phyloP scores from a whole-genome alignment of 2,113 vertebrate species.

The Atherinomorus stipes region DNA sequence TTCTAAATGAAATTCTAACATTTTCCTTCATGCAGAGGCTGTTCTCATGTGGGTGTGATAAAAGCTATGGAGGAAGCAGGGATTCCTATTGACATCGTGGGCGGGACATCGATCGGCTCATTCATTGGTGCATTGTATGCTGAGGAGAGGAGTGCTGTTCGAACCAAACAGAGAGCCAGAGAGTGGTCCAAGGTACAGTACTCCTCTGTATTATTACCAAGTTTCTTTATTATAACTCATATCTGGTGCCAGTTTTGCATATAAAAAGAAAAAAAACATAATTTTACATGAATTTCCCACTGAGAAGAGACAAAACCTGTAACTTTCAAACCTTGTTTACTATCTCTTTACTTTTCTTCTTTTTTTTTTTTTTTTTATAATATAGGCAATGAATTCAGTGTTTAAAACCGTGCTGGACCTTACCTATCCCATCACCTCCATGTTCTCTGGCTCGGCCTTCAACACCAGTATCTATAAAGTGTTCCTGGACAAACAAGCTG shows the following conservation, averaged over 20 bases:
- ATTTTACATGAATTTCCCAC: too few relatives aligned
- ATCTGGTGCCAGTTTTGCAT: background rate
- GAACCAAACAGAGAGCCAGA: constrained; percentile 91
- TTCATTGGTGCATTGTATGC: constrained; percentile 95
- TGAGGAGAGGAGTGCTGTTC: constrained; percentile 91
- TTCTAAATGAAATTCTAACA: background rate
- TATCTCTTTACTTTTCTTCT: background rate
- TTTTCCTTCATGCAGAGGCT: constrained; percentile 82
- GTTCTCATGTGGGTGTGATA: constrained; percentile 95
- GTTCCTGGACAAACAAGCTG: constrained; percentile 95
- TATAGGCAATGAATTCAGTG: constrained; percentile 94
- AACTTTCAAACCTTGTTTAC: background rate
- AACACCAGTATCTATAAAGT: constrained; percentile 94
- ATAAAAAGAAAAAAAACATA: background rate
- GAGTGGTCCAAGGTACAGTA: constrained; percentile 93
- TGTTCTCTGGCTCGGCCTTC: constrained; percentile 96
- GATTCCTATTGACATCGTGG: constrained; percentile 95
- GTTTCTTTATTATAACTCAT: background rate
- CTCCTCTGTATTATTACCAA: background rate
- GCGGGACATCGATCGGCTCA: constrained; percentile 95
- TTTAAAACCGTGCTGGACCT: constrained; percentile 93
- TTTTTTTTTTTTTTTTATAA: constrained; percentile 22
- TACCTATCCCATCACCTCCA: constrained; percentile 97
- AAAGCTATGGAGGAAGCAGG: constrained; percentile 95
- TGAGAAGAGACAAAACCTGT: too few relatives aligned